Percentiles rank a stretch among this genome's conserved stretches.
phyloP scores from a whole-genome alignment of 1,140 invertebrate genomes.

The Dysdera silvatica region DNA sequence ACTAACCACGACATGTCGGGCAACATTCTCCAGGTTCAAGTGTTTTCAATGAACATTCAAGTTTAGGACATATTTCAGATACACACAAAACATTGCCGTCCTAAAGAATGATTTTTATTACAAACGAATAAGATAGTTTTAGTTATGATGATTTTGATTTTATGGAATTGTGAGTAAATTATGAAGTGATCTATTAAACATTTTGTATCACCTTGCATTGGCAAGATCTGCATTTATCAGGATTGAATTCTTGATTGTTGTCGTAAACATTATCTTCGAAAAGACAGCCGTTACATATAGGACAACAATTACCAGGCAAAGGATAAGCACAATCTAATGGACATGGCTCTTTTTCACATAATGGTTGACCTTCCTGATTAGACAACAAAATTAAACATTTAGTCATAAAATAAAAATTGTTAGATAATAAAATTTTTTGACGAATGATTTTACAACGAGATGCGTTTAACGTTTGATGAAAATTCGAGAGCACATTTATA shows the following conservation, averaged over 20 bases:
- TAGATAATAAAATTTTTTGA: no score
- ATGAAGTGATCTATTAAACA: no score
- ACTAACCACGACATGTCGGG: slow-evolving; percentile 27
- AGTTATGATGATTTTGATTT: no score
- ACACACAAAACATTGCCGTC: slow-evolving; percentile 25
- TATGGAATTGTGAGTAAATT: no score
- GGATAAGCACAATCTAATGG: slow-evolving; percentile 16
- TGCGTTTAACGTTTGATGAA: no score
- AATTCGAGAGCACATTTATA: no score
- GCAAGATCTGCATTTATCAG: slow-evolving; percentile 17
- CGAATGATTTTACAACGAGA: no score
- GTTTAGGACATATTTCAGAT: slow-evolving; percentile 15
- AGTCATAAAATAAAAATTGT: not conserved
- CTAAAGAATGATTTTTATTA: not conserved
- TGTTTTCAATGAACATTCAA: slow-evolving; percentile 9
- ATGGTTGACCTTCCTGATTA: not conserved
- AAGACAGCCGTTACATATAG: slow-evolving; percentile 14
- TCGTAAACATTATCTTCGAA: slow-evolving; percentile 3
- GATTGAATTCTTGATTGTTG: slow-evolving; percentile 11
- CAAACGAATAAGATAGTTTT: not conserved
- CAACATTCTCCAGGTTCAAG: slow-evolving; percentile 21
- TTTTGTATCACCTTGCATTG: slow-evolving; percentile 15
- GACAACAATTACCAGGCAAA: slow-evolving; percentile 18
- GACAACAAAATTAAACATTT: not conserved
- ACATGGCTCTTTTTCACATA: slow-evolving; percentile 7